phyloP scores from a whole-genome alignment of 2,888 invertebrate species.

The Lutraria lutraria region DNA sequence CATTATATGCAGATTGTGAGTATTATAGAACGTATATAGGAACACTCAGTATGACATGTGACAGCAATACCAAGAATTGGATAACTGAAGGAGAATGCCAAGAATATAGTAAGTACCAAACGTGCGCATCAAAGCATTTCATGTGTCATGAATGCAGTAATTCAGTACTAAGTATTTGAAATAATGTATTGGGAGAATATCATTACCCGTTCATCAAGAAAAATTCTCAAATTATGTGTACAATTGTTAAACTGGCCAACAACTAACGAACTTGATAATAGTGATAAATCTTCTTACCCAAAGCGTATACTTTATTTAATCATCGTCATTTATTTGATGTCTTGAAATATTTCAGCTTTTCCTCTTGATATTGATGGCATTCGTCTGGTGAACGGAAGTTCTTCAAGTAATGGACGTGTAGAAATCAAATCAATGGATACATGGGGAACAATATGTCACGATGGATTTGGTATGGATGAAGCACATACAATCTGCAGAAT shows the following conservation, averaged over 20 bases:
- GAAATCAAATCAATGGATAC: slow-evolving; percentile 25
- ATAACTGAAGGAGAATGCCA: slow-evolving; percentile 37
- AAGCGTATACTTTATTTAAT: no score
- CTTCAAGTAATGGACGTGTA: slow-evolving; percentile 29
- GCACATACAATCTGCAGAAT: slow-evolving; percentile 32
- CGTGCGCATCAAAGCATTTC: no score
- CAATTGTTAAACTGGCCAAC: no score
- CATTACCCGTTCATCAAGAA: no score
- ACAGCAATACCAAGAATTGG: slow-evolving; percentile 28
- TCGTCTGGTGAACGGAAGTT: slow-evolving; percentile 16
- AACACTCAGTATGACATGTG: slow-evolving; percentile 29
- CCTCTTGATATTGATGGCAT: slow-evolving; percentile 28
- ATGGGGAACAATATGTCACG: slow-evolving; percentile 40
- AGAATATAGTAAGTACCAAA: slow-evolving; percentile 34
- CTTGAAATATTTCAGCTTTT: no score
- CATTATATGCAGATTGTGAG: slow-evolving; percentile 30
- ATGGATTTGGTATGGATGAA: slow-evolving; percentile 34
- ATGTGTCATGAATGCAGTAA: no score
- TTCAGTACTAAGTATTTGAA: no score
- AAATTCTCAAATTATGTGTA: no score
- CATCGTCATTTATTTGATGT: no score
- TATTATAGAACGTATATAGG: slow-evolving; percentile 40
- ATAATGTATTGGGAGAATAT: no score
- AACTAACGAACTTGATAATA: no score
- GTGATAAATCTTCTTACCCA: no score